A percentile compares a stretch with the other conserved stretches of the same genome.
phyloP scores from a whole-genome alignment of 2,113 vertebrate genomes.

The Mormyrus lacerda region DNA sequence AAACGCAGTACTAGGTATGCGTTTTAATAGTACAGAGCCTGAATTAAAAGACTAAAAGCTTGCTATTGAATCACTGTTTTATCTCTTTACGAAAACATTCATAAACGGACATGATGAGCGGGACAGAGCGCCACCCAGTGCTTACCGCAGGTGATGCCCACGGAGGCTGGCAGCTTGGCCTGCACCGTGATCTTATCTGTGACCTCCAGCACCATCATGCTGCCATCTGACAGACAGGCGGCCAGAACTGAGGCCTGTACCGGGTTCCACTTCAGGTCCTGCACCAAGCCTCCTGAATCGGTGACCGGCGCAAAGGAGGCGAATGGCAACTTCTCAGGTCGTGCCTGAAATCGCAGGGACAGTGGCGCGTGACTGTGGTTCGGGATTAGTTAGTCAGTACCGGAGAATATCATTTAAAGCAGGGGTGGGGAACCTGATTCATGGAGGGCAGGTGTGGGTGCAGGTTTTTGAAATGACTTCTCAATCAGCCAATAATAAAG shows the following conservation, averaged over 20 bases:
- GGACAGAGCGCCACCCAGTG: not conserved
- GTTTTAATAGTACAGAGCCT: not conserved
- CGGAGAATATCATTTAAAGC: not conserved
- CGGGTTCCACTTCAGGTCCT: constrained; percentile 93
- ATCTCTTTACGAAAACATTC: not conserved
- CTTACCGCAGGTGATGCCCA: constrained; percentile 83
- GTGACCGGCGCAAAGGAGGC: constrained; percentile 64
- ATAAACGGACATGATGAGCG: not conserved
- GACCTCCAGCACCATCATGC: constrained; percentile 80
- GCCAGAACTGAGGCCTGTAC: constrained; percentile 64
- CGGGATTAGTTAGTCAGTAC: not conserved
- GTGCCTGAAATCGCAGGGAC: constrained; percentile 50
- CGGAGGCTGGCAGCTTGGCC: constrained; percentile 64
- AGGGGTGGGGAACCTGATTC: too few relatives aligned
- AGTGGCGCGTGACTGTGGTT: not conserved
- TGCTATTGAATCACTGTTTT: not conserved
- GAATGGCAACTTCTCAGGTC: constrained; percentile 76
- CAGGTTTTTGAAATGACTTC: too few relatives aligned
- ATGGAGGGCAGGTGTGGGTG: too few relatives aligned
- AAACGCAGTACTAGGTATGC: not conserved
- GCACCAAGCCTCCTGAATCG: constrained; percentile 54
- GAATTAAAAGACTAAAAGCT: not conserved
- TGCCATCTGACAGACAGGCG: constrained; percentile 76
- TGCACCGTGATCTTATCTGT: constrained; percentile 63
- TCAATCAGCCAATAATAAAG: too few relatives aligned